phyloP scores from a whole-genome alignment of 2,888 invertebrate genomes.

The Ommatoiulus sabulosus region DNA sequence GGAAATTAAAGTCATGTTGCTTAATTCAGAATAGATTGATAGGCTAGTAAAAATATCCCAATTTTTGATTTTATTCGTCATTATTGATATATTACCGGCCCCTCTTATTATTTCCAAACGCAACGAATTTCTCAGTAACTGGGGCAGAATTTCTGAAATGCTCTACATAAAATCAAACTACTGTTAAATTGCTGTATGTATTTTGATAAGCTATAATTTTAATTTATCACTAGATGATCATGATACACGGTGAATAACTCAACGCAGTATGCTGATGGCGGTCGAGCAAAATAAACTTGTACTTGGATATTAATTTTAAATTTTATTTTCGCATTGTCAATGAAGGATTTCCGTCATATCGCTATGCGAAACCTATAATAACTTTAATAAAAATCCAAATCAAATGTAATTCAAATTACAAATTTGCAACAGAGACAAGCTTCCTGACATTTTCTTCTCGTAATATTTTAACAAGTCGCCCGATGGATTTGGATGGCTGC shows the following conservation, averaged over 20 bases:
- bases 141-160: neutral
- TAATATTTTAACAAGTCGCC: neutral
- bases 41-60: neutral
- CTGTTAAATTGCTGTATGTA: neutral
- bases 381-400: neutral
- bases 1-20: too few species aligned
- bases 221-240: neutral
- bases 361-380: neutral
- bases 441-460: constrained; percentile 18
- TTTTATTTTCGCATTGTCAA: neutral
- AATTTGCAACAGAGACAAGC: neutral
- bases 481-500: neutral
- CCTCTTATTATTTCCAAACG: too few species aligned
- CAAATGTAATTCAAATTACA: neutral
- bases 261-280: too few species aligned
- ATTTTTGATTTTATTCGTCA: neutral
- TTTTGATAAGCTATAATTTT: neutral
- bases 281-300: too few species aligned
- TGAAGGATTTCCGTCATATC: neutral
- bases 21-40: too few species aligned
- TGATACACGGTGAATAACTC: too few species aligned
- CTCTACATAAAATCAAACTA: neutral
- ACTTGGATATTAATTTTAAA: neutral
- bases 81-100: neutral
- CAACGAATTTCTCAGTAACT: neutral